These are phyloP conservation scores for Cheilosia scutellata DNA, from an alignment of 2,888 invertebrate species.

Conservation along the genomic window DNA sequence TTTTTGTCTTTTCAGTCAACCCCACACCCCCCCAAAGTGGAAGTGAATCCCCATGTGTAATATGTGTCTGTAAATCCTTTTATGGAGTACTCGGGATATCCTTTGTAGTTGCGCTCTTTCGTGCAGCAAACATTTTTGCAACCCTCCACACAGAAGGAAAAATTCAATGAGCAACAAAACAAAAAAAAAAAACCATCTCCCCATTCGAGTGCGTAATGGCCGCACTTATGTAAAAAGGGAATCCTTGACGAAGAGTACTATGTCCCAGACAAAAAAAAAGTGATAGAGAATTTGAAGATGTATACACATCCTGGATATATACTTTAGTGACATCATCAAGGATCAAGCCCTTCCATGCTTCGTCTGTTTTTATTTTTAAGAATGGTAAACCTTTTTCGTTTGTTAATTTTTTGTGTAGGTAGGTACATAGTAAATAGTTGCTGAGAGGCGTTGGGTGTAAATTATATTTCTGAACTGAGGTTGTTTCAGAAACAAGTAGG, in stretches of 20 bases:
- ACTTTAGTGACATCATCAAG: conserved; percentile 56
- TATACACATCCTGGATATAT: conserved; percentile 36
- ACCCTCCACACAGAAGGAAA: conserved; percentile 53
- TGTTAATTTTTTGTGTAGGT: neutral
- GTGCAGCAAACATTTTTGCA: conserved; percentile 57
- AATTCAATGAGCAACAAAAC: conserved; percentile 54
- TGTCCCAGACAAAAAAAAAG: conserved; percentile 20
- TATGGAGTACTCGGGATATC: conserved; percentile 62
- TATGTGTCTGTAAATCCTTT: conserved; percentile 73
- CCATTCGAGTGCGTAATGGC: conserved; percentile 74
- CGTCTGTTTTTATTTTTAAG: neutral
- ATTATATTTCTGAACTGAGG: conserved; percentile 11
- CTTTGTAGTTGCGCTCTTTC: conserved; percentile 73
- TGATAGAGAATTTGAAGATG: conserved; percentile 38
- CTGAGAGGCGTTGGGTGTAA: conserved; percentile 1
- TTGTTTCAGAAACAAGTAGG: neutral
- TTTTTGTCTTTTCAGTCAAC: conserved; percentile 32
- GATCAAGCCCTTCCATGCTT: neutral
- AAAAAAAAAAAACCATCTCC: conserved; percentile 42
- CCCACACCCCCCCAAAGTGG: neutral
- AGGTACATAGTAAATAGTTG: neutral
- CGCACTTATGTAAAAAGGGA: conserved; percentile 66
- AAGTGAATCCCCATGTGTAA: conserved; percentile 68
- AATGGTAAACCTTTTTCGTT: neutral
- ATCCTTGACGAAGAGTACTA: conserved; percentile 56